Conservation (phyloP, 2,888 invertebrate species). For the Cepaea hortensis region DNA sequence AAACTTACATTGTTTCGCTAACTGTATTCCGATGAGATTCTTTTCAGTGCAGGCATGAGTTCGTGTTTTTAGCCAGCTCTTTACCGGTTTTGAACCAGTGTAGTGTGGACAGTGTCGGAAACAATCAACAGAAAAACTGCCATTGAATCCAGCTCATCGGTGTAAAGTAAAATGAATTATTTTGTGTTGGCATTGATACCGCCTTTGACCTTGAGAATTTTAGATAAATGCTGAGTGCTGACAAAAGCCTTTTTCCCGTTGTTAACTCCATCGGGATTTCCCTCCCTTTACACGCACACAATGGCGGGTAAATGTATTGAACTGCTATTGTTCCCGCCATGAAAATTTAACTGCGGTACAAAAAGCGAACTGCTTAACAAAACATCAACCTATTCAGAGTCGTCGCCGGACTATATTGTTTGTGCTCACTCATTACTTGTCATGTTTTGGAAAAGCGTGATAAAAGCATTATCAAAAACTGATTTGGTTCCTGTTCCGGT, state of each 20-base stretch:
- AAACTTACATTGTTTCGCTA: neutral
- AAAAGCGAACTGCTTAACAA: conserved; percentile 23
- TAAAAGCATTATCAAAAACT: conserved; percentile 31
- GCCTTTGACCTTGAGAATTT: neutral
- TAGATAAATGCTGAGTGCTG: neutral
- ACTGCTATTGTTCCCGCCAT: neutral
- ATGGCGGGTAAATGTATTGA: neutral
- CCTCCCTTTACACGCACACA: neutral
- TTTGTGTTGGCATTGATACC: neutral
- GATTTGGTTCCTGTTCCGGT: neutral
- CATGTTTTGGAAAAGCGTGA: conserved; percentile 14
- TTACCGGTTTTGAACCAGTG: neutral
- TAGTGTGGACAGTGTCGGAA: no score
- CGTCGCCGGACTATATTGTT: neutral
- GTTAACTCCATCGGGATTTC: conserved; percentile 11
- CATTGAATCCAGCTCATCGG: neutral
- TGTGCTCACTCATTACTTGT: neutral
- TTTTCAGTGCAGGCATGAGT: neutral
- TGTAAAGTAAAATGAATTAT: neutral
- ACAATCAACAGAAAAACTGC: neutral
- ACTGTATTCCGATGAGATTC: neutral
- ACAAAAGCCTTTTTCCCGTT: neutral
- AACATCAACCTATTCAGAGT: conserved; percentile 5
- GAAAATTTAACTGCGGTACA: conserved; percentile 35
- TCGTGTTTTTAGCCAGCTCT: neutral